Evolutionary conservation across 2,888 invertebrate genomes (phyloP), one percentile per base, ranked within the genome.

Genomic region (Ochlodes sylvanus): DNA sequence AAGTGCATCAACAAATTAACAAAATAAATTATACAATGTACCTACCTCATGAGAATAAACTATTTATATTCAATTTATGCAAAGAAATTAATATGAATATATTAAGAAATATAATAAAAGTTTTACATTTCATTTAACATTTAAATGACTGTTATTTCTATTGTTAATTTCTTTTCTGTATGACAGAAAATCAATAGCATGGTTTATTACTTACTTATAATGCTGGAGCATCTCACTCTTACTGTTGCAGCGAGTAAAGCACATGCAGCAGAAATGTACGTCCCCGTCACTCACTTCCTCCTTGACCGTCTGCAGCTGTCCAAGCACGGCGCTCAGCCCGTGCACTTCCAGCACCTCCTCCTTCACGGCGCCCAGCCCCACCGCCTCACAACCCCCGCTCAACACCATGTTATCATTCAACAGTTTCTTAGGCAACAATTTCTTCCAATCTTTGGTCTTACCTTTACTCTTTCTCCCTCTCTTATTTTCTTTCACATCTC

Each of bases 171-270:
- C n/a, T n/a, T n/a, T n/a, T n/a, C n/a, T n/a, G n/a, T n/a, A n/a
- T n/a, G n/a, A n/a, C n/a, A n/a, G n/a, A n/a, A n/a, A n/a, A n/a
- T n/a, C n/a, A n/a, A n/a, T n/a, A n/a, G n/a, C n/a, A n/a, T n/a
- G n/a, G n/a, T n/a, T n/a, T n/a, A n/a, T n/a, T 52, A 67, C 76
- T 70, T 76, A 93, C 93, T 85, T 90, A 74, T 93, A 94, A 77
- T 94, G 93, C 47, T 84, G 78, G 21, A 93, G 69, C 77, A 92
- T 86, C 9, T 87, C 86, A 1, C 56, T 75, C 52, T 80, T 79
- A 1, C 75, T 81, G 58, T 71, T 81, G 65, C 81, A 88, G 72
- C 85, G 85, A 15, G 75, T 72, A 63, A 90, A 84, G 72, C 93
- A 94, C 19, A 92, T 85, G 65, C 93, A 94, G 72, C 93, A 94